phyloP scores from a whole-genome alignment of 2,113 vertebrate genomes.

The Oreocharis arfaki region DNA sequence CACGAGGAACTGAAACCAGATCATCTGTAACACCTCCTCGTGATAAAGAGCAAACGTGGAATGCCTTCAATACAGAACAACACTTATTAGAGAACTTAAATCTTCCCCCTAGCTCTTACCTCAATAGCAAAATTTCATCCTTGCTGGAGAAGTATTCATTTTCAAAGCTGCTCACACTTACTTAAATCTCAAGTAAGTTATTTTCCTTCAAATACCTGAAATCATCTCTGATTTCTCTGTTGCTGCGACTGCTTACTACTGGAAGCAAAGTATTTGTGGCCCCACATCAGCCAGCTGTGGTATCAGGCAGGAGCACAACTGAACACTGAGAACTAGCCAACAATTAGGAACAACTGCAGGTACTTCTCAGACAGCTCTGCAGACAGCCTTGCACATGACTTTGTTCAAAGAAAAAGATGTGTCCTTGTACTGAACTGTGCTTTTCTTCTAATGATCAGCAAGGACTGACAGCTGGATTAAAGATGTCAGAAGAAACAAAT shows the following conservation, averaged over 20 bases:
- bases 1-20: neutral
- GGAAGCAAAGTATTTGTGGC: neutral
- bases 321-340: neutral
- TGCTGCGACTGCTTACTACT: neutral
- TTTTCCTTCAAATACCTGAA: neutral
- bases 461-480: neutral
- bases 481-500: neutral
- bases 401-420: neutral
- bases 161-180: neutral
- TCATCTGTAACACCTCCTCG: fast-evolving
- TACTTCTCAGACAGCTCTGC: neutral
- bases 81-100: neutral
- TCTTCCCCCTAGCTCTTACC: neutral
- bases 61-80: neutral
- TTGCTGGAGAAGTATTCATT: neutral
- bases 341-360: neutral
- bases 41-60: neutral
- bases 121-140: neutral
- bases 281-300: neutral
- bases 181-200: neutral
- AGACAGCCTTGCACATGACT: neutral
- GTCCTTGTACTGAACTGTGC: neutral
- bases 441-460: neutral
- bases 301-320: neutral
- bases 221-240: neutral